Percentiles rank a stretch among this genome's conserved stretches.
These are phyloP conservation scores for Petrocephalus schoutedeni DNA, from an alignment of 2,797 vertebrate genomes.

Conservation along the genomic window DNA sequence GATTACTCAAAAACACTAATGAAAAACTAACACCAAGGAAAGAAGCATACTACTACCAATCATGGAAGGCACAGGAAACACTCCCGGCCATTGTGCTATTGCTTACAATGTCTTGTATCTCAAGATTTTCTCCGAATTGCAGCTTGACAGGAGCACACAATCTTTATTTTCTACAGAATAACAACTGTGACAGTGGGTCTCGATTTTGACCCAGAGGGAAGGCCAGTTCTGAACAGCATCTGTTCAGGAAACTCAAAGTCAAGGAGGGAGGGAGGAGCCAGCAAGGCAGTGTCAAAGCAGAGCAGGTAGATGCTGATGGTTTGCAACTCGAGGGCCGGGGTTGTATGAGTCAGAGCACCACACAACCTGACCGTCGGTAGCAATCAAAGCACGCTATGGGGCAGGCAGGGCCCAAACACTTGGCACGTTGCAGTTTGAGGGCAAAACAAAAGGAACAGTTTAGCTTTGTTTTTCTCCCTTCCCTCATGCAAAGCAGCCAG, in stretches of 20 bases:
- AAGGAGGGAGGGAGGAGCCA: background rate
- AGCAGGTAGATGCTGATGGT: background rate
- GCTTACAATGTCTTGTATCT: background rate
- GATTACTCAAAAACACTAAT: background rate
- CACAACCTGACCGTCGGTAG: background rate
- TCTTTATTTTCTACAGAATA: background rate
- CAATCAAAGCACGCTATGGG: background rate
- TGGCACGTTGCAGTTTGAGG: slow-evolving; percentile 44
- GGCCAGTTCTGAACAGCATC: slow-evolving; percentile 1
- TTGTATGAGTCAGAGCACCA: background rate
- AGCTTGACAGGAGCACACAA: background rate
- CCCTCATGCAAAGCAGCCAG: slow-evolving; percentile 28
- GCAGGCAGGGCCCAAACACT: background rate
- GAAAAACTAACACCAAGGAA: background rate
- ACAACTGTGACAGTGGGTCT: background rate
- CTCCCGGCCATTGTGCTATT: background rate
- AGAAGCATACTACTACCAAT: background rate
- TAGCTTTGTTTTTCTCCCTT: slow-evolving; percentile 30
- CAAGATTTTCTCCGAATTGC: background rate
- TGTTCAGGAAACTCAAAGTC: background rate
- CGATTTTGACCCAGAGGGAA: background rate
- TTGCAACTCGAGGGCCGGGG: background rate
- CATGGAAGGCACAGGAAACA: background rate
- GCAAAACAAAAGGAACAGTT: slow-evolving; percentile 45
- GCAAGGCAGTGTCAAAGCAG: background rate